These are phyloP conservation scores for Hexactinellida sp. DNA, from an alignment of 37 sponge, comb jelly and placozoan genomes.

Conservation along the genomic window DNA sequence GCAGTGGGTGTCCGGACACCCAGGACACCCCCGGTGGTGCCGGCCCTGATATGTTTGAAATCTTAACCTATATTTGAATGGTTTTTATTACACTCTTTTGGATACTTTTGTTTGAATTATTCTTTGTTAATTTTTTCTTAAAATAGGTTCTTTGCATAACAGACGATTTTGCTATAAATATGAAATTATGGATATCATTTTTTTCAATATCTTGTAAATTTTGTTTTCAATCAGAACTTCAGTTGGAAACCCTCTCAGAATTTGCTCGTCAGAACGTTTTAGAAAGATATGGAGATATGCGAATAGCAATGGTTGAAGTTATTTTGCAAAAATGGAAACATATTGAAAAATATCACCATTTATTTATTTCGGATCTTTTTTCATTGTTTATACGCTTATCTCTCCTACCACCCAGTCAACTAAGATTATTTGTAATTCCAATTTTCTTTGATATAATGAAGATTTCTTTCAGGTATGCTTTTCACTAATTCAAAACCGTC, in stretches of 20 bases:
- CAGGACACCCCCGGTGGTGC: too few relatives aligned
- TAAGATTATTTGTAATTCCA: background rate
- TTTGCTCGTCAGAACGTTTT: background rate
- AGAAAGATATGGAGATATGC: constrained; percentile 1
- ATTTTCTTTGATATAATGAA: background rate
- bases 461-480: background rate
- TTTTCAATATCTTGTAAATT: background rate
- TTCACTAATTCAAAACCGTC: too few relatives aligned
- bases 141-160: background rate
- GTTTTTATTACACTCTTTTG: too few relatives aligned
- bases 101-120: too few relatives aligned
- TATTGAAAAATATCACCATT: background rate
- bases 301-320: background rate
- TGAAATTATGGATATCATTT: background rate
- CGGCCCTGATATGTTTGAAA: too few relatives aligned
- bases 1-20: too few relatives aligned
- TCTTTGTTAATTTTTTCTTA: too few relatives aligned
- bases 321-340: background rate
- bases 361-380: background rate
- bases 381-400: background rate
- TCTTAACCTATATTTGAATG: too few relatives aligned
- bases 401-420: background rate
- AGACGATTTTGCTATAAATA: background rate
- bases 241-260: background rate
- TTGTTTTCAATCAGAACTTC: background rate